Evolutionary conservation across 2,797 vertebrate genomes (phyloP).

Genomic region (Heterohyrax brucei): DNA sequence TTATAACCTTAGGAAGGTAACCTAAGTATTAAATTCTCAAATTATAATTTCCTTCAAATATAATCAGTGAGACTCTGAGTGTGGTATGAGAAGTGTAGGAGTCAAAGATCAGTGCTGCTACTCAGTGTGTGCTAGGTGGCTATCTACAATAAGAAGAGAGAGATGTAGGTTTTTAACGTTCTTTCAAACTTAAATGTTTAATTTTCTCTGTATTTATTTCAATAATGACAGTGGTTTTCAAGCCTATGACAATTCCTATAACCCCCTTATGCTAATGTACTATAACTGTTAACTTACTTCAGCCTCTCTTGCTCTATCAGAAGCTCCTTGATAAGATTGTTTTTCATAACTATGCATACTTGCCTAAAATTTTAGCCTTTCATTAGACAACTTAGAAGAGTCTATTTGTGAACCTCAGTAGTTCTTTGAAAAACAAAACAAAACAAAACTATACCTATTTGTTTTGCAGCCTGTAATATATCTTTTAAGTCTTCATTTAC

Average conservation of each 20-base stretch:
- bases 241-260: constrained; percentile 51
- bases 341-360: constrained; percentile 48
- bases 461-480: constrained; percentile 96
- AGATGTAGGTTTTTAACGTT: constrained; percentile 35
- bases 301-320: not conserved
- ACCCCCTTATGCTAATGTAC: not conserved
- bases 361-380: constrained; percentile 17
- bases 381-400: not conserved
- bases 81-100: not conserved
- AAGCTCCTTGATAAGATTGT: constrained; percentile 17
- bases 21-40: constrained; percentile 30
- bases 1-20: constrained; percentile 39
- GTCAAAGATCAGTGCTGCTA: constrained; percentile 1
- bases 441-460: constrained; percentile 93
- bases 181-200: constrained; percentile 38
- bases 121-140: not conserved
- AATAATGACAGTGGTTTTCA: not conserved
- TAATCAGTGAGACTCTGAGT: not conserved
- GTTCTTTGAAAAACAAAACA: constrained; percentile 44
- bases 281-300: constrained; percentile 43
- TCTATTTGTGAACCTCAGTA: constrained; percentile 23
- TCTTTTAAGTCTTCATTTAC: constrained; percentile 94
- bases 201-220: constrained; percentile 47
- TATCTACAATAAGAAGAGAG: not conserved
- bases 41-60: constrained; percentile 45